Conservation (phyloP, 2,888 invertebrate species). For the Clunio marinus region DNA sequence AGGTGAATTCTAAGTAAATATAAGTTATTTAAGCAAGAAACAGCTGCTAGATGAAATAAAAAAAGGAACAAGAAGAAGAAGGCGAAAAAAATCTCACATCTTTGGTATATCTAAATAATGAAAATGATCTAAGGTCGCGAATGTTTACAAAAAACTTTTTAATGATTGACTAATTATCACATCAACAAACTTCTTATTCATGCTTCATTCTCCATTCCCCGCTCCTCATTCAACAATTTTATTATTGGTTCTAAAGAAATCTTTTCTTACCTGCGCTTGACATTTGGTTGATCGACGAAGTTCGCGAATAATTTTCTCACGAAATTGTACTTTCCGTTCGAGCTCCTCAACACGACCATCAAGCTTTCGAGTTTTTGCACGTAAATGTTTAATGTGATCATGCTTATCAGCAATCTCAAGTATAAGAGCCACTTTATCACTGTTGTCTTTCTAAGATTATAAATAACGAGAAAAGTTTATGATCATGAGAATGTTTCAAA, state of each 20-base stretch:
- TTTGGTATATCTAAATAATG: no score
- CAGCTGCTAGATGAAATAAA: no score
- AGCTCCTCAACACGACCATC: constrained; percentile 12
- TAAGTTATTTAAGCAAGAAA: no score
- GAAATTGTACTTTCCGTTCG: constrained; percentile 26
- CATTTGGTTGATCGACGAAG: constrained; percentile 14
- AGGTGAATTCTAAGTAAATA: no score
- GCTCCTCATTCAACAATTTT: background rate
- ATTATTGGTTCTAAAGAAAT: background rate
- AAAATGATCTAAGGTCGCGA: no score
- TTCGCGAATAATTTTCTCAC: constrained; percentile 33
- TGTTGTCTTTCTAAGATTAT: background rate
- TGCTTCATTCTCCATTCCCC: background rate
- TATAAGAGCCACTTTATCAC: constrained; percentile 56
- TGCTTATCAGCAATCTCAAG: constrained; percentile 60
- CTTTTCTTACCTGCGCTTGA: background rate
- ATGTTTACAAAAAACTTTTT: no score
- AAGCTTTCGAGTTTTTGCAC: constrained; percentile 41
- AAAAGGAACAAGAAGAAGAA: no score
- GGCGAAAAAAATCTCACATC: no score
- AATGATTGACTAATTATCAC: no score
- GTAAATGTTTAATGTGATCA: constrained; percentile 54
- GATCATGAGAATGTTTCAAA: no score
- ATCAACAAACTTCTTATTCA: no score
- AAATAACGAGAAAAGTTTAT: background rate